Percentiles rank a stretch among this genome's conserved stretches.
These are phyloP conservation scores for Mormyrus proboscirostris DNA, from an alignment of 2,797 vertebrate genomes.

Conservation along the genomic window DNA sequence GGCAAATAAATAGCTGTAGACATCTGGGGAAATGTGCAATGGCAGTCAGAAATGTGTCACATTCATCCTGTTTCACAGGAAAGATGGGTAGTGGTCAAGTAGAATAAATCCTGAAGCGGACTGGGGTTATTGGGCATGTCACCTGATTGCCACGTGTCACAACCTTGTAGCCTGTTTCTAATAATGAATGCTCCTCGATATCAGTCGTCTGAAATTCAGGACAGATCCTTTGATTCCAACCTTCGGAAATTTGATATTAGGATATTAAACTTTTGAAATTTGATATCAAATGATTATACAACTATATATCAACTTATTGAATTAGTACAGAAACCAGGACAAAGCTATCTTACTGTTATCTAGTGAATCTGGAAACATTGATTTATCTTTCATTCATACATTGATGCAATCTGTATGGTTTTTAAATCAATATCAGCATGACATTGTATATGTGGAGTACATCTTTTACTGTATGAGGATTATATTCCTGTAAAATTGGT, in stretches of 20 bases:
- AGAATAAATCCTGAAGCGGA: not conserved
- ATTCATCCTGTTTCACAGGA: not conserved
- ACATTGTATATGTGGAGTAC: not conserved
- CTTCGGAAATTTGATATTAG: slow-evolving; percentile 1
- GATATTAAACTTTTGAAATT: slow-evolving; percentile 1
- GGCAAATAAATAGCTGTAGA: not conserved
- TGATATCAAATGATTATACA: not conserved
- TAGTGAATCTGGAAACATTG: not conserved
- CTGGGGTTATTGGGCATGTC: not conserved
- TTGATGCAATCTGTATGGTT: not conserved
- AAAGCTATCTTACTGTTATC: not conserved
- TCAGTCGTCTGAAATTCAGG: not conserved
- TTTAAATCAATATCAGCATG: not conserved
- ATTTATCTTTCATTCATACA: not conserved
- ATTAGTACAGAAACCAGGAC: not conserved
- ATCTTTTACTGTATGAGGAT: not conserved
- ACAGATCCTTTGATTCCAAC: not conserved
- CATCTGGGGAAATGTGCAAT: not conserved
- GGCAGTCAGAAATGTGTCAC: not conserved
- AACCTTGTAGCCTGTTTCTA: not conserved
- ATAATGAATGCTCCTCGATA: not conserved
- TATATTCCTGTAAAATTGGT: not conserved
- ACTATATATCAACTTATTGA: not conserved
- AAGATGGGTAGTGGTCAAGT: not conserved
- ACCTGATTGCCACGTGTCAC: not conserved